phyloP scores from a whole-genome alignment of 2,888 invertebrate genomes.

The Nudaria mundana region DNA sequence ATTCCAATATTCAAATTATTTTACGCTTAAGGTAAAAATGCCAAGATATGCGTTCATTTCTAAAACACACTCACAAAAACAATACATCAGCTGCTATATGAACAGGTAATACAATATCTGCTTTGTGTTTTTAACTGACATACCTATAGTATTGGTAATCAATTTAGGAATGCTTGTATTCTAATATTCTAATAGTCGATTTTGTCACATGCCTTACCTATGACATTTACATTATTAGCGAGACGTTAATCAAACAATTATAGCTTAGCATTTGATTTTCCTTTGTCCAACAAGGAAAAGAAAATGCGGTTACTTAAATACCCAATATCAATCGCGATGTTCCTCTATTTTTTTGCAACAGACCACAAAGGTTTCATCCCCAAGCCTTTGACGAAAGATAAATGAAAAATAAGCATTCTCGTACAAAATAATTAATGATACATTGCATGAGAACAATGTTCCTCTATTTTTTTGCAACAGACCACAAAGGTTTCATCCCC shows the following conservation, averaged over 20 bases:
- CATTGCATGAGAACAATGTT: too few species aligned
- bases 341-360: background rate
- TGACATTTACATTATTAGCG: constrained; percentile 17
- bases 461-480: too few species aligned
- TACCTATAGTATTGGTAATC: constrained; percentile 33
- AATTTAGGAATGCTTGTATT: constrained; percentile 50
- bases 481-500: too few species aligned
- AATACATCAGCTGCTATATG: constrained; percentile 9
- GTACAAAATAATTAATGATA: too few species aligned
- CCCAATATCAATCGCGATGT: too few species aligned
- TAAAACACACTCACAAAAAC: constrained; percentile 6
- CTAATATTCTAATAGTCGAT: constrained; percentile 23
- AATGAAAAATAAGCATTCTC: too few species aligned
- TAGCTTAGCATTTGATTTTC: constrained; percentile 31
- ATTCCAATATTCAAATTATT: too few species aligned
- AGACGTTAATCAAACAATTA: constrained; percentile 24
- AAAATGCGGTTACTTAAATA: constrained; percentile 33
- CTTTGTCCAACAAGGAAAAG: constrained; percentile 30
- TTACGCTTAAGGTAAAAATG: too few species aligned
- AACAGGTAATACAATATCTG: constrained; percentile 37
- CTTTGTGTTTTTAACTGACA: constrained; percentile 57
- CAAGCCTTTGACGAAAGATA: too few species aligned
- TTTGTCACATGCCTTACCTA: constrained; percentile 17
- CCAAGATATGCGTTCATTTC: too few species aligned
- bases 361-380: too few species aligned